These are phyloP conservation scores for Plebejus melissa DNA, from an alignment of 2,888 invertebrate genomes.

Conservation along the genomic window DNA sequence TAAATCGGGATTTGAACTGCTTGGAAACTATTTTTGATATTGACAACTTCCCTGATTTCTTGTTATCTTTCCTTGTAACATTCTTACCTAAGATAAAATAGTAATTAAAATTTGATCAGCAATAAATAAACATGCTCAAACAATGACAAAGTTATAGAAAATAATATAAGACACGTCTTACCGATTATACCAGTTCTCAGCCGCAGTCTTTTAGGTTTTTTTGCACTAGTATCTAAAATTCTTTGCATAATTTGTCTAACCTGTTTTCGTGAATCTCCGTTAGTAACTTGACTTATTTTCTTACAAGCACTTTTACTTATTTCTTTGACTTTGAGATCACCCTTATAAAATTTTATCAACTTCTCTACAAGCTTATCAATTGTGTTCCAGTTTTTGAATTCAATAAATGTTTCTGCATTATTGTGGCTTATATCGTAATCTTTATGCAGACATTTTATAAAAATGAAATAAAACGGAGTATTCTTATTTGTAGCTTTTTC, in stretches of 20 bases:
- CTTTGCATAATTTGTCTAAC: constrained; percentile 63
- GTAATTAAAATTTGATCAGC: background rate
- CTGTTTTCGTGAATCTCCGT: constrained; percentile 49
- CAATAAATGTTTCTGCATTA: constrained; percentile 67
- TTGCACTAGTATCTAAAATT: constrained; percentile 57
- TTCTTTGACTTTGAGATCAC: constrained; percentile 47
- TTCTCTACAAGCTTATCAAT: constrained; percentile 56
- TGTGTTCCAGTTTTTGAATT: constrained; percentile 77
- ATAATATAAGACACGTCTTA: constrained; percentile 36
- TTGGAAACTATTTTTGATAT: constrained; percentile 26
- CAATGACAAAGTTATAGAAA: background rate
- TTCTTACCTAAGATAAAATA: constrained; percentile 50
- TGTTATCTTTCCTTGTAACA: constrained; percentile 49
- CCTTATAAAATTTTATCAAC: constrained; percentile 53
- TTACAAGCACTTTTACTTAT: constrained; percentile 35
- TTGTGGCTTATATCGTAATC: constrained; percentile 75
- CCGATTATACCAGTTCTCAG: constrained; percentile 67
- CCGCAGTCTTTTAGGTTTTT: constrained; percentile 50
- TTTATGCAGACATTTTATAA: constrained; percentile 74
- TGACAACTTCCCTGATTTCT: constrained; percentile 29
- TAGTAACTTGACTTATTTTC: constrained; percentile 36
- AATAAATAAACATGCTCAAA: background rate
- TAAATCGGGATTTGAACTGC: background rate
- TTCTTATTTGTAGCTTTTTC: constrained; percentile 41
- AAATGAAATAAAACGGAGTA: constrained; percentile 72